phyloP scores from a whole-genome alignment of 1,140 invertebrate species.

The Magallana gigas region DNA sequence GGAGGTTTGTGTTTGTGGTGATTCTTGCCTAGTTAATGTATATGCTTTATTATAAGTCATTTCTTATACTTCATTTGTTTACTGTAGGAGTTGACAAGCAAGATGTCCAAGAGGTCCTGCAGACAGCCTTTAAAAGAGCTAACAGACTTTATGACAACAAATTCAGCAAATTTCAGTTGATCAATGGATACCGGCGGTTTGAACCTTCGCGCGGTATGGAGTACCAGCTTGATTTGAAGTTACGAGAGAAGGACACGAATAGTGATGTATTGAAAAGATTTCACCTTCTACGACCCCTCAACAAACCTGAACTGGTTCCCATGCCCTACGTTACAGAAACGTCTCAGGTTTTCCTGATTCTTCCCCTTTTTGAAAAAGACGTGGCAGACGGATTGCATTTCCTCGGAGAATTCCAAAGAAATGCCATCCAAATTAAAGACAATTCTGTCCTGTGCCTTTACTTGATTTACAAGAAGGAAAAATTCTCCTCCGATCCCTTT shows the following conservation, averaged over 20 bases:
- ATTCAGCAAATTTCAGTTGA: constrained; percentile 79
- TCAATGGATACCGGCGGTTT: constrained; percentile 91
- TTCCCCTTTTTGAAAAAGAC: constrained; percentile 83
- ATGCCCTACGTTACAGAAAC: constrained; percentile 96
- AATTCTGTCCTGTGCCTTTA: constrained; percentile 87
- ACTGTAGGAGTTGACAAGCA: constrained; percentile 81
- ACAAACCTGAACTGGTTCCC: constrained; percentile 90
- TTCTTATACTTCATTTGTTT: not conserved
- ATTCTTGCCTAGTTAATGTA: no score
- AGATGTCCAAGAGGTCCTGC: constrained; percentile 86
- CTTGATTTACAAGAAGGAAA: constrained; percentile 73
- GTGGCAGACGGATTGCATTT: constrained; percentile 83
- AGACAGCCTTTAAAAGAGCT: constrained; percentile 82
- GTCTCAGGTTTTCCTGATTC: constrained; percentile 87
- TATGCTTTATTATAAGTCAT: no score
- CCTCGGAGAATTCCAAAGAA: constrained; percentile 85
- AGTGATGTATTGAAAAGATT: constrained; percentile 71
- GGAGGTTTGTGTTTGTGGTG: no score
- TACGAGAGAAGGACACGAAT: constrained; percentile 75
- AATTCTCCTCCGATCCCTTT: constrained; percentile 54
- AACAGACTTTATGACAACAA: constrained; percentile 81
- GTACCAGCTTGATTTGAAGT: constrained; percentile 89
- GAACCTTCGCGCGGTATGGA: constrained; percentile 93
- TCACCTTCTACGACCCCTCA: constrained; percentile 85
- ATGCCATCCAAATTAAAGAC: constrained; percentile 87